Evolutionary conservation across 2,888 invertebrate genomes (phyloP), one percentile per base, ranked within the genome.

Genomic region (Unio delphinus): DNA sequence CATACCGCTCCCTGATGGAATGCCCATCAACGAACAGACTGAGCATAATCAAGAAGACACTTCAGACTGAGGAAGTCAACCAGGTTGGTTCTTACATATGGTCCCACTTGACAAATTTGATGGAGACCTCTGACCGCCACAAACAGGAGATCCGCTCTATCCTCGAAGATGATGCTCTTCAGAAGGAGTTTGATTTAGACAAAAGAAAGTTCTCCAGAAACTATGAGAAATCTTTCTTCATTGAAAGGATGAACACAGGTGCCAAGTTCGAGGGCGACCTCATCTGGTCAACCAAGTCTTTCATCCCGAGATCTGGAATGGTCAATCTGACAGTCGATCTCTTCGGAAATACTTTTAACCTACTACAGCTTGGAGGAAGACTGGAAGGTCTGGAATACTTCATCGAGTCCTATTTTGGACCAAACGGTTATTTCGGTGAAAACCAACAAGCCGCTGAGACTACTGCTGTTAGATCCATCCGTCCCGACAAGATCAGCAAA

Each of bases 11-110:
- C 23, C 23, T 23, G 23, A 23, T 23, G 23, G 23, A 23, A 23
- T 23, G 23, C 23, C 23, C 23, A 23, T 23, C 23, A 23, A 23
- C 23, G 23, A 23, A 23, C 23, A 23, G 23, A 23, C 23, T 23
- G 23, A 23, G 23, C 23, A 23, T 23, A 23, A 23, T 23, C 23
- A 23, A 23, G 23, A 23, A 23, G 23, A 23, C 23, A 23, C 23
- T 23, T 23, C 23, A 23, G 23, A 23, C 23, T 23, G 23, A 23
- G 23, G 23, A 23, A 23, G 23, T 23, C 23, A 23, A 23, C 23
- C 23, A 23, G 93, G 96, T 98, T 26, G 96, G 96, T 20, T 96
- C 97, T 6, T 98, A 96, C 90, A 95, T 98, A 8, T 97, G 96
- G 96, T 96, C 96, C 67, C 97, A 98, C 90, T 91, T 98, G 62